phyloP scores from a whole-genome alignment of 1,140 invertebrate genomes.

The Sarcophaga peregrina region DNA sequence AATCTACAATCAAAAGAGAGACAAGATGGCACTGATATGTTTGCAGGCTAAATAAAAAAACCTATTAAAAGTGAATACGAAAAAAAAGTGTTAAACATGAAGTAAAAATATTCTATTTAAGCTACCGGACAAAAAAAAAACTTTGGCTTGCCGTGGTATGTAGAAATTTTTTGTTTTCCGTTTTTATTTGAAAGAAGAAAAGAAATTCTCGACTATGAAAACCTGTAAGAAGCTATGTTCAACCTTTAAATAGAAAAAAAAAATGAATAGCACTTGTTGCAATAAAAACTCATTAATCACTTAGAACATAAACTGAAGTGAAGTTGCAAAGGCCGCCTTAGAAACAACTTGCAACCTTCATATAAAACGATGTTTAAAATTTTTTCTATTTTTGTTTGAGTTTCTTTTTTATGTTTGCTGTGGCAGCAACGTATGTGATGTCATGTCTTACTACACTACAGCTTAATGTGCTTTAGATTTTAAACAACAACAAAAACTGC shows the following conservation, averaged over 20 bases:
- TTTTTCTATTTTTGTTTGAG: background rate
- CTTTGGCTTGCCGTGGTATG: too few species aligned
- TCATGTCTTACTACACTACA: too few species aligned
- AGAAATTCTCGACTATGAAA: background rate
- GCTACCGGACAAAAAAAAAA: background rate
- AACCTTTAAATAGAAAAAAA: background rate
- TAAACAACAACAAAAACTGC: too few species aligned
- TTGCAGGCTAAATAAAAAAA: background rate
- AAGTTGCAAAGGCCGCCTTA: conserved; percentile 14
- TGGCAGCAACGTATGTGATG: too few species aligned
- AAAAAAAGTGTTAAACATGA: conserved; percentile 23
- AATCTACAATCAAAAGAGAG: background rate
- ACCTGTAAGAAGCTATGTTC: background rate
- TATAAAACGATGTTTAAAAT: background rate
- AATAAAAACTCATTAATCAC: conserved; percentile 30
- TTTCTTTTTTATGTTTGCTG: too few species aligned
- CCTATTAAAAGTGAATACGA: background rate
- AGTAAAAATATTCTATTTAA: background rate
- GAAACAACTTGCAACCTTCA: background rate
- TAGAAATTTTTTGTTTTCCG: too few species aligned
- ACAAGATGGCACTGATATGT: conserved; percentile 9
- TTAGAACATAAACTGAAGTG: conserved; percentile 1
- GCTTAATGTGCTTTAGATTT: too few species aligned
- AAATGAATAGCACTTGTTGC: conserved; percentile 6
- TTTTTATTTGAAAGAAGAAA: background rate